phyloP scores from a whole-genome alignment of 2,888 invertebrate genomes.

The Lepidonotus clava region DNA sequence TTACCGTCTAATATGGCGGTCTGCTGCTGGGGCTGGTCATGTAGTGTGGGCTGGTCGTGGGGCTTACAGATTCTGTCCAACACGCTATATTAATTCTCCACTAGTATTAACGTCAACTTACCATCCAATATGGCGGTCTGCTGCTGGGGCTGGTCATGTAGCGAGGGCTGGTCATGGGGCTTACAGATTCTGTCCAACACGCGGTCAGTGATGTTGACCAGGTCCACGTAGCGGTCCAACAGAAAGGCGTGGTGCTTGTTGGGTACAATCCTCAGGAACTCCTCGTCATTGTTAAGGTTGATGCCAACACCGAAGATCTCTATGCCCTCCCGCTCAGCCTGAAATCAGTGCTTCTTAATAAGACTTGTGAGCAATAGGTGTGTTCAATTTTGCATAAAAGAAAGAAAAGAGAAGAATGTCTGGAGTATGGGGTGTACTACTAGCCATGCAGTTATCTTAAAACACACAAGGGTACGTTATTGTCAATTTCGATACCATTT shows the following conservation, averaged over 20 bases:
- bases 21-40: slow-evolving; percentile 18
- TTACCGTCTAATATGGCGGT: slow-evolving; percentile 4
- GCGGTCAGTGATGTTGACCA: slow-evolving; percentile 26
- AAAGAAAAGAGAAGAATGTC: too few species aligned
- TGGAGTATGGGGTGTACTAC: too few species aligned
- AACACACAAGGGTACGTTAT: too few species aligned
- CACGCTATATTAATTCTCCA: neutral
- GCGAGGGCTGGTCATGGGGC: slow-evolving; percentile 1
- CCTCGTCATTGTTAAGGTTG: slow-evolving; percentile 19
- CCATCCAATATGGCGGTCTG: slow-evolving; percentile 2
- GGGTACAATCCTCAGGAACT: slow-evolving; percentile 19
- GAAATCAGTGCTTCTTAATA: too few species aligned
- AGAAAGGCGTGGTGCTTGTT: slow-evolving; percentile 22
- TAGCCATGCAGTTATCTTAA: too few species aligned
- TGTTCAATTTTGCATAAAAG: too few species aligned
- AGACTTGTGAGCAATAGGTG: too few species aligned
- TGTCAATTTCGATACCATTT: too few species aligned
- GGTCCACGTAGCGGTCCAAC: slow-evolving; percentile 5
- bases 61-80: slow-evolving; percentile 44
- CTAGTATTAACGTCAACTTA: too few species aligned
- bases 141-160: slow-evolving; percentile 27
- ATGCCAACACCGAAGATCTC: slow-evolving; percentile 52
- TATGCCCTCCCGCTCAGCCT: slow-evolving; percentile 18
- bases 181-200: slow-evolving; percentile 42
- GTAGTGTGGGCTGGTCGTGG: slow-evolving; percentile 6